phyloP scores from a whole-genome alignment of 2,797 vertebrate genomes.

The Hemitrygon akajei region DNA sequence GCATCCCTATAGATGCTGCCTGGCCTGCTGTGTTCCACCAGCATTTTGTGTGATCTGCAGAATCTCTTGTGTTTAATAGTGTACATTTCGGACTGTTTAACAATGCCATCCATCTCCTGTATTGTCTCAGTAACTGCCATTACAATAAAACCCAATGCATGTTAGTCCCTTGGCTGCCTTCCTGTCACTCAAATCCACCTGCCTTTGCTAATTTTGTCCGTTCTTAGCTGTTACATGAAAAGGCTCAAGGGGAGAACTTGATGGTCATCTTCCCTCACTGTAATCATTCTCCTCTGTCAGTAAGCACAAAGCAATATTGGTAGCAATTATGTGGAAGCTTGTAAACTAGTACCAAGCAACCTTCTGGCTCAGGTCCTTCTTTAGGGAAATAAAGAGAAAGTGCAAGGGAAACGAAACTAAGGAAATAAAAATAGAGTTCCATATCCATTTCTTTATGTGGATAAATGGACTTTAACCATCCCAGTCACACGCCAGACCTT shows the following conservation, averaged over 20 bases:
- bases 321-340: neutral
- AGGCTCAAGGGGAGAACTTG: neutral
- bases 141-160: neutral
- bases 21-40: too few species aligned
- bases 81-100: neutral
- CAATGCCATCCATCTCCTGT: neutral
- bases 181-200: neutral
- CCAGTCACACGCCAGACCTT: neutral
- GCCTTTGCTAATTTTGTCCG: neutral
- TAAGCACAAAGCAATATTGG: neutral
- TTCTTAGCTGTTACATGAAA: neutral
- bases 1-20: too few species aligned
- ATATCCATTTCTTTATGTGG: neutral
- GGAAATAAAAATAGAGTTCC: neutral
- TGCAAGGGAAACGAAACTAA: neutral
- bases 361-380: neutral
- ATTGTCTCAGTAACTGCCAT: neutral
- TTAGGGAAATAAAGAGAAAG: neutral
- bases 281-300: conserved; percentile 10
- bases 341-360: too few species aligned
- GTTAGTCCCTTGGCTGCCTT: neutral
- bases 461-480: neutral
- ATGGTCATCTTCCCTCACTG: neutral
- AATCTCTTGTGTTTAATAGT: too few species aligned
- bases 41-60: too few species aligned